Conservation (phyloP, 2,888 invertebrate species). For the Phymatocera aterrima region DNA sequence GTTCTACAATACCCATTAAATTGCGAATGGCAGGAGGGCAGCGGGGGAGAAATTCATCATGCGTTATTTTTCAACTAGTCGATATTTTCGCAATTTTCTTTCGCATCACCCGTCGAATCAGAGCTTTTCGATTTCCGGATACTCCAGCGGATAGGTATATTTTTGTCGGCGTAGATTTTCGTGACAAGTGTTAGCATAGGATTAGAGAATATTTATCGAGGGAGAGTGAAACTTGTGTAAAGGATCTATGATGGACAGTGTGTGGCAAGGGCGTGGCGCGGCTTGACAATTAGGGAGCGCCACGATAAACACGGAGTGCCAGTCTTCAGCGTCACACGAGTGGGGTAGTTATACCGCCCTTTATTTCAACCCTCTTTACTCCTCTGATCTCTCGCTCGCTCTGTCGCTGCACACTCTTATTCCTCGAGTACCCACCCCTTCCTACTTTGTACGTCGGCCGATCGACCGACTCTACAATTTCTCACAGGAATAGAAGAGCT, state of each 20-base stretch:
- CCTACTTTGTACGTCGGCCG: background rate
- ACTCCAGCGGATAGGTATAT: background rate
- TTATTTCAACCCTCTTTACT: conserved; percentile 2
- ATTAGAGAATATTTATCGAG: conserved; percentile 46
- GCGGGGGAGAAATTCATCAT: no score
- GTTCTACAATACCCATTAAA: no score
- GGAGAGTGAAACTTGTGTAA: conserved; percentile 30
- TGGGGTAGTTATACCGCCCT: conserved; percentile 30
- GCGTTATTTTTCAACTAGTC: no score
- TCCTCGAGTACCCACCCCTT: conserved; percentile 5
- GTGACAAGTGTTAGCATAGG: conserved; percentile 27
- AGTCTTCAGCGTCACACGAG: conserved; percentile 41
- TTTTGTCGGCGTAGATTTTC: conserved; percentile 32
- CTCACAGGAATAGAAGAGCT: background rate
- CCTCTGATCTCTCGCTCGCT: background rate
- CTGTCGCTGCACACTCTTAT: no score
- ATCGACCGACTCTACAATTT: conserved; percentile 8
- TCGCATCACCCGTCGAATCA: background rate
- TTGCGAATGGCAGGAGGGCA: no score
- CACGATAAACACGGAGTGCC: conserved; percentile 63
- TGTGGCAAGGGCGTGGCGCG: conserved; percentile 68
- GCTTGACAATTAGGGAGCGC: conserved; percentile 71
- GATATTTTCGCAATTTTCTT: background rate
- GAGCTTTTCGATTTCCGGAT: conserved; percentile 1
- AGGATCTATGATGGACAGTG: conserved; percentile 59